Evolutionary conservation across 2,113 vertebrate genomes (phyloP), one percentile per base, ranked within the genome.

Genomic region (Syngnathus scovelli): DNA sequence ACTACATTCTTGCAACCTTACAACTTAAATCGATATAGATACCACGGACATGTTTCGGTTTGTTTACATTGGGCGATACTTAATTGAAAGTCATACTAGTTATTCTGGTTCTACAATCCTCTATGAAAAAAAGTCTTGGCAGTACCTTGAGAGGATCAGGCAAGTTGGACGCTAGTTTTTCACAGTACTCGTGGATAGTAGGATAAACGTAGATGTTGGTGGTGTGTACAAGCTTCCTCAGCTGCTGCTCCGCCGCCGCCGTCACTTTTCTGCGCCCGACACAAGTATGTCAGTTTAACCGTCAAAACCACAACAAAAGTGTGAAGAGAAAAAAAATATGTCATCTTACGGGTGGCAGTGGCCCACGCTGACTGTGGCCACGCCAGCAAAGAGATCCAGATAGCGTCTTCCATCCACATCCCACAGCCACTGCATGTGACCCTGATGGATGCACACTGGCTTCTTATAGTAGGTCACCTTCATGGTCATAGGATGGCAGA

Each of bases 371-470:
- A 98, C 90, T 13, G 97, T 98, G 15, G 91, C 94, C 61, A 99
- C 93, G 36, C 97, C 97, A 10, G 92, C 94, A 83, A 96, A 96
- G 21, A 97, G 81, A 79, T 98, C 96, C 21, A 99, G 91, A 82
- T 98, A 99, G 71, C 97, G 88, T 27, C 59, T 90, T 7, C 96
- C 96, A 3, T 96, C 87, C 4, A 90, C 78, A 61, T 98, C 96
- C 89, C 95, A 98, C 37, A 99, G 65, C 96, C 96, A 99, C 83
- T 99, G 93, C 95, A 95, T 96, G 74, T 93, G 70, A 0, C 96
- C 97, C 80, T 98, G 95, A 76, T 95, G 92, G 56, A 97, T 78
- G 66, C 94, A 85, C 75, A 98, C 64, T 1, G 96, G 96, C 10
- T 88, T 90, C 68, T 91, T 92, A 83, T 95, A 99, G 66, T 79